A percentile compares a stretch with the other conserved stretches of the same genome.
Evolutionary conservation across 2,797 vertebrate species (phyloP).

Genomic region (Glossophaga mutica): DNA sequence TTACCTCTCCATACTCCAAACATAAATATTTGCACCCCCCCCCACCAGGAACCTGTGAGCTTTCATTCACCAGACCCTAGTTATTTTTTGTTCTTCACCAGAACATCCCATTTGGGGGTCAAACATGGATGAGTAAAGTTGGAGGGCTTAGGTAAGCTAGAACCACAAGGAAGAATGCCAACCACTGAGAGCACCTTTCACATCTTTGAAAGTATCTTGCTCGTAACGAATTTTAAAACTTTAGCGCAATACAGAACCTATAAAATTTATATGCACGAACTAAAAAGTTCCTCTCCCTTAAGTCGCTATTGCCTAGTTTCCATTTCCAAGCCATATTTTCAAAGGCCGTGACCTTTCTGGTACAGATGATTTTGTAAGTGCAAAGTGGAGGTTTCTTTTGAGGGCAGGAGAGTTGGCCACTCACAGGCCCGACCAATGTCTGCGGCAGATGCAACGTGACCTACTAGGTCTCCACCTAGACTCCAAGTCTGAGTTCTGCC

Average conservation of each 20-base stretch:
- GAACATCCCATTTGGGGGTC: neutral
- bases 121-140: neutral
- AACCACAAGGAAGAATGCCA: neutral
- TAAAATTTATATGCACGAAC: neutral
- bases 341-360: neutral
- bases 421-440: neutral
- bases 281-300: neutral
- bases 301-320: neutral
- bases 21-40: neutral
- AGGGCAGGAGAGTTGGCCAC: neutral
- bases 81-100: conserved; percentile 32
- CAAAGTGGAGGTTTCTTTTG: neutral
- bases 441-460: neutral
- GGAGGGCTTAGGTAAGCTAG: neutral
- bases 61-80: conserved; percentile 4
- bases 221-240: neutral
- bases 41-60: neutral
- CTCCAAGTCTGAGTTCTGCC: neutral
- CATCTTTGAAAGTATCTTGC: neutral
- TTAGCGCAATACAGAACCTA: neutral
- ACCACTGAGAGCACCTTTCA: neutral
- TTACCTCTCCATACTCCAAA: neutral
- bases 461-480: neutral
- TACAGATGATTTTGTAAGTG: neutral
- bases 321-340: neutral